A percentile compares a stretch with the other conserved stretches of the same genome.
These are phyloP conservation scores for Trematomus loennbergii DNA, from an alignment of 2,113 vertebrate species.

Conservation along the genomic window DNA sequence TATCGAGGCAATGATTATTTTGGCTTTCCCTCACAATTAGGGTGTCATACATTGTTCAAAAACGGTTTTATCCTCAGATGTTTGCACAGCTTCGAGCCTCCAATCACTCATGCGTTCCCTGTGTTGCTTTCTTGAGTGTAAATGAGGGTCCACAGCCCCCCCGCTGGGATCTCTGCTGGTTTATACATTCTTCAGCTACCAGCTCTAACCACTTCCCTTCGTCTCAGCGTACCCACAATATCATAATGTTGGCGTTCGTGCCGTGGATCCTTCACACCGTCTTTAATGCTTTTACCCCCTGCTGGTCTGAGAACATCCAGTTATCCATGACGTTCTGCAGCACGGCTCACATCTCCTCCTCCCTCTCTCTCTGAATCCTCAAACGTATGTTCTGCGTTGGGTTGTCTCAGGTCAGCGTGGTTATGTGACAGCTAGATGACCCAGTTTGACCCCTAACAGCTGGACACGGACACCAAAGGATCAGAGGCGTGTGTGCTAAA, in stretches of 20 bases:
- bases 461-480: conserved; percentile 4
- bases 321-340: conserved; percentile 11
- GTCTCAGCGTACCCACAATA: conserved; percentile 7
- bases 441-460: not conserved
- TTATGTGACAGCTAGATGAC: conserved; percentile 3
- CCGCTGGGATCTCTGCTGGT: not conserved
- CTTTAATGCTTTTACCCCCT: conserved; percentile 26
- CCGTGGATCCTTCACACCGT: conserved; percentile 22
- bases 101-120: not conserved
- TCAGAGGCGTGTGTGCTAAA: not conserved
- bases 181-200: not conserved
- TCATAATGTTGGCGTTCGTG: not conserved
- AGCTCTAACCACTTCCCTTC: not conserved
- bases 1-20: not conserved
- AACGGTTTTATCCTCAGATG: not conserved
- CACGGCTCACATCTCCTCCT: conserved; percentile 5
- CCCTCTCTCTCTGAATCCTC: not conserved
- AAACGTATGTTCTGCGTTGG: not conserved
- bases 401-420: not conserved
- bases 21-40: not conserved
- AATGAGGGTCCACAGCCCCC: not conserved
- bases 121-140: not conserved
- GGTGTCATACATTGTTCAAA: not conserved
- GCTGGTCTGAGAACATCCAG: conserved; percentile 25
- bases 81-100: not conserved